Evolutionary conservation across 2,888 invertebrate species (phyloP).

Genomic region (Tenodera sinensis): DNA sequence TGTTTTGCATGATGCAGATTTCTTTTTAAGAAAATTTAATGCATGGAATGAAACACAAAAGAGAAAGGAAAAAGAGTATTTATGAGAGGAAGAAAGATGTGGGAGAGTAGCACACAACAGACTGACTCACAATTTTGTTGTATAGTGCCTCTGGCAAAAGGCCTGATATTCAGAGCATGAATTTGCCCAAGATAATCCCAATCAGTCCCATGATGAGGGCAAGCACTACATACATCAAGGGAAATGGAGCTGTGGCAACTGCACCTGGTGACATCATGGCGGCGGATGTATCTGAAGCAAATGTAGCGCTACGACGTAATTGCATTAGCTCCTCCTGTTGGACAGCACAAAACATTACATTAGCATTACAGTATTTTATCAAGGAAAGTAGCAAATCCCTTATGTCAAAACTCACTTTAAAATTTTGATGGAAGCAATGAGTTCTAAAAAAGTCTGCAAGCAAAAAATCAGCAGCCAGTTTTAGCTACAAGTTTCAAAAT

Average conservation of each 20-base stretch:
- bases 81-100: slow-evolving; percentile 24
- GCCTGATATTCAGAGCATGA: slow-evolving; percentile 65
- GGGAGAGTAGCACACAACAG: slow-evolving; percentile 24
- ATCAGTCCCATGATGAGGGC: slow-evolving; percentile 66
- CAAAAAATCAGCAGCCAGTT: no score
- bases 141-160: slow-evolving; percentile 13
- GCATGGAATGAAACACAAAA: neutral
- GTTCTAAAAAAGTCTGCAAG: no score
- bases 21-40: neutral
- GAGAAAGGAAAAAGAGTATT: neutral
- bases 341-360: neutral
- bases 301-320: slow-evolving; percentile 45
- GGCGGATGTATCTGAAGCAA: slow-evolving; percentile 45
- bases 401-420: no score
- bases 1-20: neutral
- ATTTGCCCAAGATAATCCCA: slow-evolving; percentile 76
- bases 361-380: no score
- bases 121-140: slow-evolving; percentile 25
- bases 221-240: slow-evolving; percentile 61
- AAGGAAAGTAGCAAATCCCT: no score
- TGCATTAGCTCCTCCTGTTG: slow-evolving; percentile 36
- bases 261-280: slow-evolving; percentile 56
- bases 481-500: no score
- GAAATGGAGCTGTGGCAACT: slow-evolving; percentile 53
- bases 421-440: no score